Percentiles rank a stretch among this genome's conserved stretches.
Evolutionary conservation across 2,797 vertebrate genomes (phyloP).

Genomic region (Parambassis ranga): DNA sequence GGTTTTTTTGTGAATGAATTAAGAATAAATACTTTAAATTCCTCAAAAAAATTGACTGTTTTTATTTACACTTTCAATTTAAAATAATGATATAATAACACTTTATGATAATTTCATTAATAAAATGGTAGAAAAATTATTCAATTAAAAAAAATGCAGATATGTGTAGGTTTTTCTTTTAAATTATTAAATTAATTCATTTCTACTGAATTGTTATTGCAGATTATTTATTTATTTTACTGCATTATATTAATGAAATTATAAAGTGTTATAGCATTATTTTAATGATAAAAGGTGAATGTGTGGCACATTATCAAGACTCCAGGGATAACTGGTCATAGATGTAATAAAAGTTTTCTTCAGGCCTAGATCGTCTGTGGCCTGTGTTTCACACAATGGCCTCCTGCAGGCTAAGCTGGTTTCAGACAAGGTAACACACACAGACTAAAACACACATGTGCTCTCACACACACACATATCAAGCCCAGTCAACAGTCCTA

Average conservation of each 20-base stretch:
- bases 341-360: constrained; percentile 69
- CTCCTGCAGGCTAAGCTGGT: constrained; percentile 68
- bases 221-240: too few species aligned
- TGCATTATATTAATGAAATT: too few species aligned
- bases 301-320: constrained; percentile 22
- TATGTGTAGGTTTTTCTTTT: too few species aligned
- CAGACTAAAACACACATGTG: constrained; percentile 24
- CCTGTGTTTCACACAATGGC: constrained; percentile 65
- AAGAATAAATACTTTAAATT: constrained; percentile 44
- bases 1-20: constrained; percentile 35
- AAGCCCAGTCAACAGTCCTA: constrained; percentile 58
- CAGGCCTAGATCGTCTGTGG: constrained; percentile 41
- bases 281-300: constrained; percentile 4
- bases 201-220: too few species aligned
- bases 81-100: not conserved
- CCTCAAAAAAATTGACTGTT: constrained; percentile 2
- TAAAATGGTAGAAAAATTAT: not conserved
- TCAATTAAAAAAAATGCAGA: too few species aligned
- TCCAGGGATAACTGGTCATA: constrained; percentile 42
- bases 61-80: not conserved
- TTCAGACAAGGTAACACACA: constrained; percentile 70
- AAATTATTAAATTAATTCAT: too few species aligned
- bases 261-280: too few species aligned
- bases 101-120: too few species aligned
- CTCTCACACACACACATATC: constrained; percentile 56